Evolutionary conservation across 2,888 invertebrate genomes (phyloP), one percentile per base, ranked within the genome.

Genomic region (Himalopsyche japonica): DNA sequence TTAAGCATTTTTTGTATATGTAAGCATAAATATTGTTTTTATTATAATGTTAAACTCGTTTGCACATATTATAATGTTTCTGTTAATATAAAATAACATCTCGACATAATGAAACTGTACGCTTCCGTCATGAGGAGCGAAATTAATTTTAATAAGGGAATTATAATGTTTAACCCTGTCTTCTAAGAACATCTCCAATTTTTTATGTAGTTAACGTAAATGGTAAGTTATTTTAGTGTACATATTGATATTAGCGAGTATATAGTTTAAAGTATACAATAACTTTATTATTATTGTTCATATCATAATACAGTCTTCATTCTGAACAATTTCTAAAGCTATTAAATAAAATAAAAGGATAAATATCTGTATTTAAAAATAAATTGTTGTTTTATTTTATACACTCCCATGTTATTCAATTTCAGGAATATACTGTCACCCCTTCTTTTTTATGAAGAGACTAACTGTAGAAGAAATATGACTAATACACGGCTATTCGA

Each of bases 231-330:
- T 85, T 82, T 79, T 80, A 83, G 79, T 84, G 81, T 84, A 84
- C 34, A 84, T 84, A 84, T 77, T 81, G 81, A 87, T 88, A 88
- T 88, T 89, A 89, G 88, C 88, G 88, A 83, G 80, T 83, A 88
- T 87, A 88, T 88, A 88, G 88, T 88, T 86, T 88, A 88, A 88
- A 87, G 89, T 89, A 88, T 88, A 89, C 88, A 85, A 85, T 86
- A 85, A 82, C 79, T 76, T 89, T 88, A 89, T 89, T 89, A 93
- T 93, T 93, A 93, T 93, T 93, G 93, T 93, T 94, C 93, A 93
- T 93, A 93, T 95, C 94, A 95, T 95, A 94, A 94, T 94, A 94
- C 94, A 94, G 94, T 94, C 94, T 94, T 94, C 94, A 94, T 94
- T 95, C 93, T 92, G 93, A 95, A 93, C 92, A 92, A 94, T 95